These are phyloP conservation scores for Hyperoplus lanceolatus DNA, from an alignment of 2,797 vertebrate genomes.

Conservation along the genomic window DNA sequence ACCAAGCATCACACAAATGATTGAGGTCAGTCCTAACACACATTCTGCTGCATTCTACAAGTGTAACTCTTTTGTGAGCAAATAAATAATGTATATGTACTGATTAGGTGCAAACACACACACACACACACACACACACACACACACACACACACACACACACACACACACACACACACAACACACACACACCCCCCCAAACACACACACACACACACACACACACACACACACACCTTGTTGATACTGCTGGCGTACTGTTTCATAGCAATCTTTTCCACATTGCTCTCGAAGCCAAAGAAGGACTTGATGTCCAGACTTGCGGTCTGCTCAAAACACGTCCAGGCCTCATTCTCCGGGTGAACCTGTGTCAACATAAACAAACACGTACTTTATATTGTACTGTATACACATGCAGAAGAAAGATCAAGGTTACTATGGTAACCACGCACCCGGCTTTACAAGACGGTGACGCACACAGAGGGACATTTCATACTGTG, in stretches of 20 bases:
- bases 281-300: conserved; percentile 97
- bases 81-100: not conserved
- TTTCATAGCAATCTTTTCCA: conserved; percentile 98
- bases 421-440: conserved; percentile 47
- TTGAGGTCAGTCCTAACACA: not conserved
- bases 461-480: conserved; percentile 48
- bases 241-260: conserved; percentile 98
- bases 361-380: conserved; percentile 88
- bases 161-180: conserved; percentile 54
- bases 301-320: conserved; percentile 98
- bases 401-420: conserved; percentile 34
- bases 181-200: conserved; percentile 15
- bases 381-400: conserved; percentile 15
- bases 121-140: conserved; percentile 56
- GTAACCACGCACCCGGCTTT: conserved; percentile 62
- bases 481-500: conserved; percentile 38
- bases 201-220: too few species aligned
- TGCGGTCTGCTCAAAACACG: conserved; percentile 97
- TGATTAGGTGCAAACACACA: not conserved
- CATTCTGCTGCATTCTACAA: not conserved
- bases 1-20: conserved; percentile 1
- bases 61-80: not conserved
- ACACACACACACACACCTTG: conserved; percentile 70
- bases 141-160: conserved; percentile 69
- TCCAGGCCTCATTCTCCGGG: conserved; percentile 98